Evolutionary conservation across 2,113 vertebrate species (phyloP), one percentile per base, ranked within the genome.

Genomic region (Callocephalon fimbriatum): DNA sequence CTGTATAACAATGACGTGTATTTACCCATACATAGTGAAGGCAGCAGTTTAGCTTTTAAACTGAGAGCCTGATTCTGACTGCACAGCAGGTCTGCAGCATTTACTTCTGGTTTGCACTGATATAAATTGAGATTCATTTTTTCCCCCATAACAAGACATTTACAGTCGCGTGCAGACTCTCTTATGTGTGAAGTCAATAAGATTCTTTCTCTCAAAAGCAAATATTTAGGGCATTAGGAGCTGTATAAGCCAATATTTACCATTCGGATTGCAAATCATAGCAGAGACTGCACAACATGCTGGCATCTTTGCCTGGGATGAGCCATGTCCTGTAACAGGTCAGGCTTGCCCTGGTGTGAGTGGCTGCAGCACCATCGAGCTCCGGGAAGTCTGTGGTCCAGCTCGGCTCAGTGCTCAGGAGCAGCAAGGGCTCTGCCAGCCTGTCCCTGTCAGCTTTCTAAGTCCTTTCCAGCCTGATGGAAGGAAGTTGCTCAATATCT

Each of bases 1-100:
- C 42, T 81, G 10, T 23, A 2, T 32, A 23, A 50, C 2, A 10
- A 12, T 42, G 21, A 0, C 16, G 7, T 0, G 0, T 20, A 11
- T 62, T 50, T 77, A 48, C 32, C 27, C 3, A 0, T 27, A 25
- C 2, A 4, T 15, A 63, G 27, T 1, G 32, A 91, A n/a, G 29
- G n/a, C n/a, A 42, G 25, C 27, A 38, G 19, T 44, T 77, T 51
- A 44, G 42, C 40, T 76, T 88, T 54, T 35, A 63, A 51, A 71
- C 65, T 1, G 32, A 81, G 59, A 8, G 18, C 56, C 67, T 38
- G 23, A 19, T 25, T 76, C 47, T 63, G 35, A 10, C 35, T 37
- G 77, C 42, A 11, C 29, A 3, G 10, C 4, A 15, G 25, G 23
- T 54, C 56, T 40, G 16, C 48, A 84, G 65, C 44, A 27, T 18